Evolutionary conservation across 2,888 invertebrate genomes (phyloP), one percentile per base, ranked within the genome.

Genomic region (Tanypteryx hageni): DNA sequence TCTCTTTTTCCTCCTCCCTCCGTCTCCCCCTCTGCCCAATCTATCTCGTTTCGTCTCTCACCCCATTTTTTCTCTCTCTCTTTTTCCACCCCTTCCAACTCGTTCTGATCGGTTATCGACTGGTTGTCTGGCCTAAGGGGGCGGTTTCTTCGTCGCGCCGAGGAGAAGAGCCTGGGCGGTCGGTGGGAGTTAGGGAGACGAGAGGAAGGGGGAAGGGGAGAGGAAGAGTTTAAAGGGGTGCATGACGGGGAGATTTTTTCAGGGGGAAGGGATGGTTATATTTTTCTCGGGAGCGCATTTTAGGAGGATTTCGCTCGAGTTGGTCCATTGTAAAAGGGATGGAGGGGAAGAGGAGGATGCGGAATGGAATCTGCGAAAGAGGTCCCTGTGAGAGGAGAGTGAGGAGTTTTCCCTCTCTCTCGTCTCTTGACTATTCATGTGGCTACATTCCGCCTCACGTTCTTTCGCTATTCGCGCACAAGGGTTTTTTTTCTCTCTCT

Each of bases 241-340:
- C 76, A 22, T 76, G 76, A 76, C 76, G 76, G 76, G 22, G 76
- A 27, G 76, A 27, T 44, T 44, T 76, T 76, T 76, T 76, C 22
- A 27, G 76, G 68, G 27, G 27, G 22, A 27, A 76, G 76, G 22
- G 13, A 0, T 44, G 44, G 44, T 3, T 44, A 44, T 44, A 44
- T 68, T 76, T 76, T 76, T 76, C 22, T 76, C 76, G 76, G 76
- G 22, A 27, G 76, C 76, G 76, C 76, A 27, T 76, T 76, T 22
- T 76, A 76, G 76, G 76, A 76, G 9, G 76, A 76, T 76, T 76
- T 76, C 27, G 76, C 76, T 76, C 76, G 22, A 76, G 27, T 9
- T 27, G 76, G 76, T 76, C 76, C 76, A 76, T 76, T 76, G 76
- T n/a, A 27, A 10, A 14, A 14, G n/a, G 64, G 64, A 14, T 5